These are phyloP conservation scores for Ciconia maguari DNA, from an alignment of 2,113 vertebrate species.

Conservation along the genomic window DNA sequence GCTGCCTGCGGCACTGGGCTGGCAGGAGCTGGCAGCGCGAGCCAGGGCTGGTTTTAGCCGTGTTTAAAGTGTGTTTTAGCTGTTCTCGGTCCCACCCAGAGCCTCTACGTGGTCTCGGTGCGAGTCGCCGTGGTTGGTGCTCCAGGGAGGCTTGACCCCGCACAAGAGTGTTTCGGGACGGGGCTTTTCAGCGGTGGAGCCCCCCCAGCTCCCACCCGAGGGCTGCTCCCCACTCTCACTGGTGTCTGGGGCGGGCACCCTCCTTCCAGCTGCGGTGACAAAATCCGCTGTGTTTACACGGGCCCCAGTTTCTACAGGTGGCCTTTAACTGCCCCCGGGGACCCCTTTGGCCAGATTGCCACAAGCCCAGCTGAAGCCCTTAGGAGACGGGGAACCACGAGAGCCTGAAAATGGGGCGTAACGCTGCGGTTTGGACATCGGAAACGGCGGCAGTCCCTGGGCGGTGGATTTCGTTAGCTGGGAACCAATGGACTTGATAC, in stretches of 20 bases:
- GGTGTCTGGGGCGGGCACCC: background rate
- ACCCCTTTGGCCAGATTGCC: background rate
- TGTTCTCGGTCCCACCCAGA: fast-evolving
- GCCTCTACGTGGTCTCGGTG: fast-evolving
- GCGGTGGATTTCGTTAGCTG: background rate
- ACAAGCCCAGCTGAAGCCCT: background rate
- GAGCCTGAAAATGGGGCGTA: background rate
- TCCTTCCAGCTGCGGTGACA: background rate
- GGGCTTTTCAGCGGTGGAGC: background rate
- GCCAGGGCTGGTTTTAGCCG: background rate
- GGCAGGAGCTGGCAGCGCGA: background rate
- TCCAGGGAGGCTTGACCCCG: background rate
- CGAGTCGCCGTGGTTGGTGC: background rate
- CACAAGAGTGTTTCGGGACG: fast-evolving
- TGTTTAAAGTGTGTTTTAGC: background rate
- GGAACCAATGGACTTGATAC: background rate
- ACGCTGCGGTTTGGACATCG: fast-evolving
- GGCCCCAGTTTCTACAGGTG: background rate
- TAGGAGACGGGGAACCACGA: background rate
- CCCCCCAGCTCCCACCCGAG: background rate
- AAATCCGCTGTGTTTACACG: background rate
- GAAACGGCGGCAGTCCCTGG: background rate
- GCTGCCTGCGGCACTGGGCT: background rate
- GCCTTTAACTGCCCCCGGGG: background rate
- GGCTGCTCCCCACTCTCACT: background rate